Evolutionary conservation across 2,797 vertebrate genomes (phyloP).

Genomic region (Scomberomorus guttatus): DNA sequence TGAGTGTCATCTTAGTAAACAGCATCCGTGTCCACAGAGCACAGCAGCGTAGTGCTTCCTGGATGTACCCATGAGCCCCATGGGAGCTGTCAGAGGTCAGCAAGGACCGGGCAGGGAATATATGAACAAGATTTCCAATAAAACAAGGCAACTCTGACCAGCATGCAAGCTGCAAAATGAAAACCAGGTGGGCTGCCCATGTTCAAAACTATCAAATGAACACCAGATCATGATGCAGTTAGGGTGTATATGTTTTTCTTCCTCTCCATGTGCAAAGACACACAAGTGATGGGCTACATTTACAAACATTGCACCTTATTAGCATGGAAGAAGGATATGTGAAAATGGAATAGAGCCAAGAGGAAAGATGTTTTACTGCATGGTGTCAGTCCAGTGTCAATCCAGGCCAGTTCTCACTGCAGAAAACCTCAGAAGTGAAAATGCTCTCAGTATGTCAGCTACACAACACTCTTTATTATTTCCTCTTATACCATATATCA

Average conservation of each 20-base stretch:
- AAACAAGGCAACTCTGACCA: constrained; percentile 86
- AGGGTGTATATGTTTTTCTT: constrained; percentile 60
- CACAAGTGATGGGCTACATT: constrained; percentile 66
- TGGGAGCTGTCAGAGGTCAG: constrained; percentile 84
- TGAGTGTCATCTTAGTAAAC: constrained; percentile 39
- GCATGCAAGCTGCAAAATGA: constrained; percentile 82
- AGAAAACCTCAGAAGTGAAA: constrained; percentile 73
- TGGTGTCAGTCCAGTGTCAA: constrained; percentile 44
- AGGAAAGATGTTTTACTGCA: constrained; percentile 45
- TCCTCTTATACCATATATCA: constrained; percentile 70
- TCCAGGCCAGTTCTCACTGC: constrained; percentile 49
- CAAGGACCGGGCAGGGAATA: constrained; percentile 78
- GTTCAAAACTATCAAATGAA: constrained; percentile 88
- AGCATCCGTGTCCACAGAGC: constrained; percentile 35
- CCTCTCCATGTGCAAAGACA: constrained; percentile 71
- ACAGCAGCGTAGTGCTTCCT: constrained; percentile 49
- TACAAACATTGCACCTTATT: constrained; percentile 71
- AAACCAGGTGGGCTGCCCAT: constrained; percentile 85
- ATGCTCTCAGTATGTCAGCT: constrained; percentile 68
- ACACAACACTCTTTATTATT: constrained; percentile 61
- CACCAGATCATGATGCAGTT: constrained; percentile 82
- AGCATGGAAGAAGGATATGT: constrained; percentile 53
- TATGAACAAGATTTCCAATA: constrained; percentile 88
- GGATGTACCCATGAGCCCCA: constrained; percentile 78
- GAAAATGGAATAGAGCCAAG: constrained; percentile 54